Evolutionary conservation across 2,113 vertebrate species (phyloP).

Genomic region (Microcebus ravelobensis): DNA sequence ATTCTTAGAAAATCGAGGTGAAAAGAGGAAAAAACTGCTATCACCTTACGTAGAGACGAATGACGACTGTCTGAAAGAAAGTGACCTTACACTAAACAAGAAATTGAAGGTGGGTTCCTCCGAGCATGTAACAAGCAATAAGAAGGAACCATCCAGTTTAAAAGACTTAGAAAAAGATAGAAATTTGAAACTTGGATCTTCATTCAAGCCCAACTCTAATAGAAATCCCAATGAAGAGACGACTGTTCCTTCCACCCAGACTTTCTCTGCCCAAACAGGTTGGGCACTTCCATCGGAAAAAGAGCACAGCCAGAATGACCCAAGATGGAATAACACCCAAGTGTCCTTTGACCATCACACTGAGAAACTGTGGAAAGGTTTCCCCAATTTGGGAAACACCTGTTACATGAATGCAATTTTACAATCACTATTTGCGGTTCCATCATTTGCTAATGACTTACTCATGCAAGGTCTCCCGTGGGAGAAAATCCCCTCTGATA

Average conservation of each 20-base stretch:
- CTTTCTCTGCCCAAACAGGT: neutral
- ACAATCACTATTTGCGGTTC: conserved; percentile 95
- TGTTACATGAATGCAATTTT: conserved; percentile 97
- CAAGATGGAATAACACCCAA: fast-evolving
- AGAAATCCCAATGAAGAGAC: neutral
- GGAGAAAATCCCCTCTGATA: conserved; percentile 91
- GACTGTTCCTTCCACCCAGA: conserved; percentile 34
- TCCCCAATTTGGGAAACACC: conserved; percentile 96
- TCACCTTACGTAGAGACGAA: neutral
- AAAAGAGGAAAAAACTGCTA: neutral
- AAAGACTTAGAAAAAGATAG: neutral
- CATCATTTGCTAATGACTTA: conserved; percentile 93
- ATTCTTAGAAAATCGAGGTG: neutral
- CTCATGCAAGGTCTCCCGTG: conserved; percentile 93
- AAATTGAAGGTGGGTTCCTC: neutral
- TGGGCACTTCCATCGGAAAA: neutral
- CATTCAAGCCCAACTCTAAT: neutral
- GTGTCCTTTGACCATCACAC: no score
- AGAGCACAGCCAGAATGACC: neutral
- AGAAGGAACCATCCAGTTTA: neutral
- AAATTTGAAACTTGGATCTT: neutral
- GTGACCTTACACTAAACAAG: neutral
- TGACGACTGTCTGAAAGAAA: neutral
- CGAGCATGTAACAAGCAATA: no score
- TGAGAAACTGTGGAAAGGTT: conserved; percentile 73